These are phyloP conservation scores for Brachionus rubens DNA, from an alignment of 1,140 invertebrate genomes.

Conservation along the genomic window DNA sequence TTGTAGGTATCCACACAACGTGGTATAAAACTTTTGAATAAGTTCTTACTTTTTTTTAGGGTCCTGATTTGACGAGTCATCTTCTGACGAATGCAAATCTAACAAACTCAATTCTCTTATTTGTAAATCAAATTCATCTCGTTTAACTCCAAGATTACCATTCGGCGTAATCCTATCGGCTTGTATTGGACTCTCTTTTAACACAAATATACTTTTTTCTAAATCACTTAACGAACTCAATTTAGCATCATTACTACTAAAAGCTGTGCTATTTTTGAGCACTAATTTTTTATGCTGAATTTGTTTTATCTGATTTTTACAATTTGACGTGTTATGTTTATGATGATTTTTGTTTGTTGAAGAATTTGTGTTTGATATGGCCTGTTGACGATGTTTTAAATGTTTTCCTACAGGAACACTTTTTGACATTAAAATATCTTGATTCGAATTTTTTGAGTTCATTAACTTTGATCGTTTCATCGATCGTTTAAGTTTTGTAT, in stretches of 20 bases:
- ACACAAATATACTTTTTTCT: background rate
- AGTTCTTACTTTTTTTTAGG: background rate
- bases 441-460: background rate
- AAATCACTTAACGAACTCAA: background rate
- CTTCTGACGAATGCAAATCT: constrained; percentile 41
- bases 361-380: too few species aligned
- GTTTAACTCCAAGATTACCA: background rate
- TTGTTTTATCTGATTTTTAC: too few species aligned
- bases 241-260: background rate
- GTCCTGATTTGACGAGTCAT: constrained; percentile 7
- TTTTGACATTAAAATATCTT: background rate
- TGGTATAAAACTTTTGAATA: too few species aligned
- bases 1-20: too few species aligned
- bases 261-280: background rate
- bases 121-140: constrained; percentile 31
- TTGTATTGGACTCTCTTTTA: background rate
- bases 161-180: background rate
- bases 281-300: background rate
- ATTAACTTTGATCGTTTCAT: background rate
- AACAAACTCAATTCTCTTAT: constrained; percentile 24
- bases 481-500: background rate
- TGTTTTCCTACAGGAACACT: constrained; percentile 1
- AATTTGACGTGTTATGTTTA: background rate
- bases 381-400: background rate
- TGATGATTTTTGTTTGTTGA: background rate